Conservation (phyloP, 2,113 vertebrate species). For the Mixornis gularis region DNA sequence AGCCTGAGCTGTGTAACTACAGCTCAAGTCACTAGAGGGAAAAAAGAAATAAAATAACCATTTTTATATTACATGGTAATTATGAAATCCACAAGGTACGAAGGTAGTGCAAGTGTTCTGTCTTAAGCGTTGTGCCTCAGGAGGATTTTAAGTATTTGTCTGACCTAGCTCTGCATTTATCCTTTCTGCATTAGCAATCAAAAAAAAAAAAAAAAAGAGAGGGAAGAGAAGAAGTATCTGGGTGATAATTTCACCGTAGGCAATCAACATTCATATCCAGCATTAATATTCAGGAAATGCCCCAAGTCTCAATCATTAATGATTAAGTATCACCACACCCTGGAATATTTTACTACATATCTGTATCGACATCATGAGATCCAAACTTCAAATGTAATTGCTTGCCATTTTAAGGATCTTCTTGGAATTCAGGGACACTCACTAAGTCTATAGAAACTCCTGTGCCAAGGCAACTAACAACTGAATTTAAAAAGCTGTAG, state of each 20-base stretch:
- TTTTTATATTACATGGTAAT: background rate
- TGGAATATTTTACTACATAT: slow-evolving; percentile 44
- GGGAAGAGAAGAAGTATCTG: background rate
- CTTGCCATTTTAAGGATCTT: background rate
- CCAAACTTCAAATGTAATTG: slow-evolving; percentile 20
- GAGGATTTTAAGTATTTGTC: background rate
- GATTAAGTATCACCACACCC: slow-evolving; percentile 43
- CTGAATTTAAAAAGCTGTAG: background rate
- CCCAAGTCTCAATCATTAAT: slow-evolving; percentile 53
- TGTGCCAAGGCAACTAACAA: background rate
- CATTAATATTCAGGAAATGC: slow-evolving; percentile 56
- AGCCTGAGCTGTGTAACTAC: background rate
- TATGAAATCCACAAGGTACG: background rate
- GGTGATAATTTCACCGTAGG: background rate
- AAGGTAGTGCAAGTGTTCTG: background rate
- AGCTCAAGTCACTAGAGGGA: background rate
- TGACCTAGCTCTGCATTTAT: background rate
- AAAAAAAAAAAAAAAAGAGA: background rate
- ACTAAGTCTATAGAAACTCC: background rate
- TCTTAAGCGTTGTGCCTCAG: background rate
- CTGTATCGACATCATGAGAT: slow-evolving; percentile 43
- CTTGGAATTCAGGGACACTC: background rate
- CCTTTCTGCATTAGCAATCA: background rate
- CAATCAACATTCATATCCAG: slow-evolving; percentile 27
- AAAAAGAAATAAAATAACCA: background rate